phyloP scores from a whole-genome alignment of 2,113 vertebrate species.

The Ceyx cyanopectus region DNA sequence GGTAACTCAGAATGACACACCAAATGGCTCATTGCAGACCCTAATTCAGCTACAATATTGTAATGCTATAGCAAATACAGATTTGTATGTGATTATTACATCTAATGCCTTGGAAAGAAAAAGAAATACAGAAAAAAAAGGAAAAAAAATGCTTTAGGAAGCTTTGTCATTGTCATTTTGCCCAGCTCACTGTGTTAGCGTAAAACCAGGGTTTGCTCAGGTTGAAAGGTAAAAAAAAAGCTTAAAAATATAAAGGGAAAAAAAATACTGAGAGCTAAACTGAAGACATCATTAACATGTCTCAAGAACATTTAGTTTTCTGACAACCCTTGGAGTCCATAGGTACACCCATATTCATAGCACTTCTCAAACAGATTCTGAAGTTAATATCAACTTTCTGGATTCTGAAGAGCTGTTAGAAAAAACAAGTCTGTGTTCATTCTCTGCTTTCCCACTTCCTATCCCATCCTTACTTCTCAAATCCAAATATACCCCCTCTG shows the following conservation, averaged over 20 bases:
- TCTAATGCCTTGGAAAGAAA: neutral
- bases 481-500: neutral
- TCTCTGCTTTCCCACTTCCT: neutral
- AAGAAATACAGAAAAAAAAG: neutral
- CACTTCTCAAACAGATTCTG: neutral
- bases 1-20: neutral
- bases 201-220: neutral
- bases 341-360: neutral
- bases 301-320: neutral
- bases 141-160: neutral
- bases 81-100: neutral
- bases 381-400: neutral
- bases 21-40: neutral
- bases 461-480: neutral
- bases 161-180: neutral
- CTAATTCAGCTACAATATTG: neutral
- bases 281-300: neutral
- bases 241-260: neutral
- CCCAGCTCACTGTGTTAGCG: neutral
- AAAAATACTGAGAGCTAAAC: neutral
- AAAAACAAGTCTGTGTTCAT: neutral
- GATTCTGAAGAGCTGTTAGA: neutral
- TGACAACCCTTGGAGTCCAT: neutral
- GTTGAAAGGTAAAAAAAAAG: neutral
- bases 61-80: neutral